Evolutionary conservation across 2,888 invertebrate species (phyloP).

Genomic region (Dryococelus australis): DNA sequence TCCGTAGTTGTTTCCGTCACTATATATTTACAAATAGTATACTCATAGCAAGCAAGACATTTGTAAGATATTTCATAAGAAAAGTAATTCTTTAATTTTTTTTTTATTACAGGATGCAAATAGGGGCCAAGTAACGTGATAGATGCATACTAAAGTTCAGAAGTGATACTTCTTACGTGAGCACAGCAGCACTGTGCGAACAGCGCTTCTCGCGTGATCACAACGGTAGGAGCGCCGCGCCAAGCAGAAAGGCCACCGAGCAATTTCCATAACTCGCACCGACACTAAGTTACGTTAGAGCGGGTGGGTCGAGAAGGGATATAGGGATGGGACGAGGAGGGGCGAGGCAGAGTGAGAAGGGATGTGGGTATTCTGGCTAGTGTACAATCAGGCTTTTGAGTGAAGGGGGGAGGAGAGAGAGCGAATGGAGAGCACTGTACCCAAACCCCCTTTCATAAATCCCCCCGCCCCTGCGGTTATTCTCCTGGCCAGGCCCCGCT

Average conservation of each 20-base stretch:
- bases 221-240: background rate
- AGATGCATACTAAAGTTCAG: too few relatives aligned
- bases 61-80: too few relatives aligned
- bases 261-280: constrained; percentile 29
- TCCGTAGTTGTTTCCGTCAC: too few relatives aligned
- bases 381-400: background rate
- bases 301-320: background rate
- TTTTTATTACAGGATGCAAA: too few relatives aligned
- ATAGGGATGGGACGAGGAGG: background rate
- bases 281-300: constrained; percentile 22
- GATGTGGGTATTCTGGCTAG: background rate
- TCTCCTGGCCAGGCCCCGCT: background rate
- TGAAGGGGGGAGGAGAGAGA: background rate
- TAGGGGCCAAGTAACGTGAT: too few relatives aligned
- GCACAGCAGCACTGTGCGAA: background rate
- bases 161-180: too few relatives aligned
- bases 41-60: too few relatives aligned
- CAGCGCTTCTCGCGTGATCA: background rate
- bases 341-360: background rate
- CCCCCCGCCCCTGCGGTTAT: background rate
- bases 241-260: constrained; percentile 27
- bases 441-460: constrained; percentile 10
- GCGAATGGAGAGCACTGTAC: background rate
- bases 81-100: too few relatives aligned
- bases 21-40: too few relatives aligned